Conservation (phyloP, 1,140 invertebrate genomes). For the Caenorhabditis brenneri region DNA sequence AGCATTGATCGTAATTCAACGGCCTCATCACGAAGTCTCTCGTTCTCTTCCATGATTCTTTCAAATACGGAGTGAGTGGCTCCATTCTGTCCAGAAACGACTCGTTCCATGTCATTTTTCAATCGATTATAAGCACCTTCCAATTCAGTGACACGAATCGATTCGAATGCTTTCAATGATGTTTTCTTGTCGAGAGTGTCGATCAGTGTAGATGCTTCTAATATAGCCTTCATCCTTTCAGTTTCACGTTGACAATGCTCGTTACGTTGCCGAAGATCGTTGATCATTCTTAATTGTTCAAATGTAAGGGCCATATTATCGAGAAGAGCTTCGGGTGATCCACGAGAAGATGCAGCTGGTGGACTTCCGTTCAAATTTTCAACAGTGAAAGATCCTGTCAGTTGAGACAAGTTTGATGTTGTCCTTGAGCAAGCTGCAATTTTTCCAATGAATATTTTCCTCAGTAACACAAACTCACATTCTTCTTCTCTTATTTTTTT, state of each 20-base stretch:
- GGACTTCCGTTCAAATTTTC: neutral
- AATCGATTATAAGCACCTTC: constrained; percentile 48
- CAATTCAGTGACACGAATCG: constrained; percentile 35
- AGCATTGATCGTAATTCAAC: constrained; percentile 56
- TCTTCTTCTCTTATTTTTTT: neutral
- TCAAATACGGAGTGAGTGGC: constrained; percentile 37
- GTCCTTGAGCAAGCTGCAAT: neutral
- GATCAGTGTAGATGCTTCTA: constrained; percentile 50
- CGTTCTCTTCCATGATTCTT: constrained; percentile 54
- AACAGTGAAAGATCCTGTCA: neutral
- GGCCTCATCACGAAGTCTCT: constrained; percentile 54
- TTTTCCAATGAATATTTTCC: no score
- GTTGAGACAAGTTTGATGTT: neutral
- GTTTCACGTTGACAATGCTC: constrained; percentile 48
- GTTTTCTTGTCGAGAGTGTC: constrained; percentile 50
- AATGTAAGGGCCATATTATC: constrained; percentile 56
- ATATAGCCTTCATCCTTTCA: constrained; percentile 44
- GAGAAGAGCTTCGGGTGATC: constrained; percentile 14
- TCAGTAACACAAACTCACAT: no score
- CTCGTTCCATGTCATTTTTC: constrained; percentile 48
- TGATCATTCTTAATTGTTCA: constrained; percentile 57
- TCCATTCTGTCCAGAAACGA: constrained; percentile 32
- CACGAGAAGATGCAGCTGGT: neutral
- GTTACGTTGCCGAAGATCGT: constrained; percentile 51
- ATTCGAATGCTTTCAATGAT: constrained; percentile 49